Evolutionary conservation across 2,797 vertebrate species (phyloP), one percentile per base, ranked within the genome.

Genomic region (Diplodus sargus): DNA sequence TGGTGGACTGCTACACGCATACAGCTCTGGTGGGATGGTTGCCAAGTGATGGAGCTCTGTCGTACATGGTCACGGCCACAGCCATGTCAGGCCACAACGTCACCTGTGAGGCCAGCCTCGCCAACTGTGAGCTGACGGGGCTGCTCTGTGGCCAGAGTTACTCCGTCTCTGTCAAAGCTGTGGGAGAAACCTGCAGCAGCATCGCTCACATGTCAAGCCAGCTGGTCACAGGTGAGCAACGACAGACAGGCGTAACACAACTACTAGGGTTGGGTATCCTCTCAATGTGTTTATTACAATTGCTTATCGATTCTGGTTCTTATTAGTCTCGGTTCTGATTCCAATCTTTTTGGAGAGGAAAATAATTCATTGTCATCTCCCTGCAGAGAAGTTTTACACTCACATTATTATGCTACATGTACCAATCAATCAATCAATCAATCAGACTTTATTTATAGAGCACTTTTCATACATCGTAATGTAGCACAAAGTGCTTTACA

Each of bases 131-230:
- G 4, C 84, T 96, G 70, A 69, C 68, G 1, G 78, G 70, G 1
- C 80, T 96, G 69, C 71, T 60, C 3, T 96, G 96, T 73, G 95
- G 94, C 25, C 85, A 90, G 56, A 88, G 74, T 47, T 96, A 96
- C 91, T 85, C 80, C 0, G 56, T 96, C 48, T 81, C 87, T 0
- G 93, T 96, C 15, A 78, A 48, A 30, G 91, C 93, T 3, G 7
- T 68, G 20, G 95, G 95, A 76, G 34, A 70, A 16, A 80, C 5
- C 25, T 96, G 96, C 86, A 92, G 71, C 88, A 93, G 87, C 80
- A 8, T 67, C 0, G 84, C 84, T n/a, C 47, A 82, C 78, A 93
- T 94, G 94, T 62, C 25, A 0, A 83, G 75, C 68, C 39, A 56
- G 3, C 79, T 96, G 76, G 61, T 82, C 56, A 96, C 95, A 11